These are phyloP conservation scores for Pangasius mekongensis DNA, from an alignment of 2,797 vertebrate genomes.

Conservation along the genomic window DNA sequence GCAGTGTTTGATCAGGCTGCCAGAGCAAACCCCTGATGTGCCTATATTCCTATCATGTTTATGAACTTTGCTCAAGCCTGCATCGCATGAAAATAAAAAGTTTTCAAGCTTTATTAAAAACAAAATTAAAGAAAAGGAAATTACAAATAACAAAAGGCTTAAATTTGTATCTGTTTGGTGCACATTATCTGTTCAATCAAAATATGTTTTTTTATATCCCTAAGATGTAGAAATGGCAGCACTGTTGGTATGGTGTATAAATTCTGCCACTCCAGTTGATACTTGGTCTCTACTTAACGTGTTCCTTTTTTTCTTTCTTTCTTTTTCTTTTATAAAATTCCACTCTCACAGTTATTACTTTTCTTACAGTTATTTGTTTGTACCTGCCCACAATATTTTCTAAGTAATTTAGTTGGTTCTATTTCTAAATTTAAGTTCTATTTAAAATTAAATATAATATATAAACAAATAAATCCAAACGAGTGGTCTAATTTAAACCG, in stretches of 20 bases:
- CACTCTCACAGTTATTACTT: too few relatives aligned
- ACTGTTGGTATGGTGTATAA: background rate
- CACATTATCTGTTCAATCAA: background rate
- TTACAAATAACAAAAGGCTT: background rate
- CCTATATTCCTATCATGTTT: background rate
- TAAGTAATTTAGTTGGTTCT: background rate
- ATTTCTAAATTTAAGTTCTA: too few relatives aligned
- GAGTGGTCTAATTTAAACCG: too few relatives aligned
- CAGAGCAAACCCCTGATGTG: background rate
- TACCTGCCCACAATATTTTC: too few relatives aligned
- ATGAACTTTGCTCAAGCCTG: background rate
- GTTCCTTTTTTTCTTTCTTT: background rate
- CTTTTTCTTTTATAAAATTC: too few relatives aligned
- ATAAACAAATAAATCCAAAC: too few relatives aligned
- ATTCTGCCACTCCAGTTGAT: background rate
- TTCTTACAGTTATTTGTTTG: too few relatives aligned
- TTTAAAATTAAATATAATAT: too few relatives aligned
- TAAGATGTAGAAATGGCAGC: background rate
- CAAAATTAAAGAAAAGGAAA: background rate
- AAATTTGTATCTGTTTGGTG: background rate
- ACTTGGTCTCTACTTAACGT: background rate
- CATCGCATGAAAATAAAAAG: background rate
- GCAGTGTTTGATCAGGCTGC: background rate
- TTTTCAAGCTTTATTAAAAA: background rate
- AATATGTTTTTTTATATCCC: background rate